These are phyloP conservation scores for Latrodectus hesperus DNA, from an alignment of 2,888 invertebrate species.

Conservation along the genomic window DNA sequence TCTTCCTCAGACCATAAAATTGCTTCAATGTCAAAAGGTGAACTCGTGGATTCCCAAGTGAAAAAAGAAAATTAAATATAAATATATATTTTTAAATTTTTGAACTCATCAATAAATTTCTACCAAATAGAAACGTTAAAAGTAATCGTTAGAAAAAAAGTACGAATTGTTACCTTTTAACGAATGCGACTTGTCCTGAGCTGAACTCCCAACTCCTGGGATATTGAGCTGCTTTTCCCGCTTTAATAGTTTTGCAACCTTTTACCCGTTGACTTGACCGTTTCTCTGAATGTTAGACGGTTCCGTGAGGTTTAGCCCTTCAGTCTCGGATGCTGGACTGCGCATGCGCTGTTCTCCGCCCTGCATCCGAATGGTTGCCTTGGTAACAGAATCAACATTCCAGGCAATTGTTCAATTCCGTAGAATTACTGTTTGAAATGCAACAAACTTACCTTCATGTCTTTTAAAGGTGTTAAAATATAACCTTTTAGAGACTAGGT, in stretches of 20 bases:
- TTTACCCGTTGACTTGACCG: slow-evolving; percentile 41
- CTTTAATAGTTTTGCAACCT: slow-evolving; percentile 18
- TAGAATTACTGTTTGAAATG: slow-evolving; percentile 24
- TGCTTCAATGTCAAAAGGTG: slow-evolving; percentile 66
- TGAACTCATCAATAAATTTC: background rate
- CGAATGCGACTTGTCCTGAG: slow-evolving; percentile 5
- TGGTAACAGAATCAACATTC: slow-evolving; percentile 58
- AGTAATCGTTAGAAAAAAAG: background rate
- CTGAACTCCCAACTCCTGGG: background rate
- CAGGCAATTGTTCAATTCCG: slow-evolving; percentile 12
- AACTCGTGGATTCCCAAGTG: slow-evolving; percentile 23
- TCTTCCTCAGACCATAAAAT: slow-evolving; percentile 12
- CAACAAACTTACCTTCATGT: background rate
- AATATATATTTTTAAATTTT: background rate
- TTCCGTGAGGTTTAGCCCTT: slow-evolving; percentile 60
- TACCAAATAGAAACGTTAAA: background rate
- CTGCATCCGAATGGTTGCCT: slow-evolving; percentile 56
- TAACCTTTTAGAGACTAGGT: no score
- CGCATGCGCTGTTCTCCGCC: slow-evolving; percentile 46
- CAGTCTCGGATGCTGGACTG: slow-evolving; percentile 14
- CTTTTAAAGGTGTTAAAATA: no score
- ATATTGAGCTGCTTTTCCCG: background rate
- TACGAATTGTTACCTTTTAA: slow-evolving; percentile 15
- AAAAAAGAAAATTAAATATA: slow-evolving; percentile 10
- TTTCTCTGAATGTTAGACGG: slow-evolving; percentile 45